Evolutionary conservation across 2,113 vertebrate genomes (phyloP).

Genomic region (Oceanites oceanicus): DNA sequence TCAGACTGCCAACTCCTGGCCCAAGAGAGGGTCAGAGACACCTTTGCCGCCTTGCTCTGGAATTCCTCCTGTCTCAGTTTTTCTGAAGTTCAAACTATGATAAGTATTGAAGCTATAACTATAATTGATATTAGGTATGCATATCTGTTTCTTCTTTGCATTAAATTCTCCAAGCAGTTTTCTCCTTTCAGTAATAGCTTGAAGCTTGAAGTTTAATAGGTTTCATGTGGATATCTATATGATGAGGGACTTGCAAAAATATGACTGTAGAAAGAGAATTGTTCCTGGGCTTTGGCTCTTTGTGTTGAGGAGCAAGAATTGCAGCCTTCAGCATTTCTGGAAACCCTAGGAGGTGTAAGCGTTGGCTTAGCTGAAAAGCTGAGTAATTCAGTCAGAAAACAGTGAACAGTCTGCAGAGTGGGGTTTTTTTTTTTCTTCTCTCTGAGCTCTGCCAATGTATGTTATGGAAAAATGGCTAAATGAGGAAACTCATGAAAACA

Average conservation of each 20-base stretch:
- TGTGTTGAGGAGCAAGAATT: conserved; percentile 1
- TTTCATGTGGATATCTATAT: background rate
- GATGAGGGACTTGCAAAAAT: background rate
- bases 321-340: conserved; percentile 52
- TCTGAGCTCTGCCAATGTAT: conserved; percentile 49
- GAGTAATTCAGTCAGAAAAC: conserved; percentile 58
- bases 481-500: conserved; percentile 61
- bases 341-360: conserved; percentile 22
- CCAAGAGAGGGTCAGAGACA: background rate
- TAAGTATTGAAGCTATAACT: background rate
- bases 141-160: background rate
- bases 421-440: rapidly evolving
- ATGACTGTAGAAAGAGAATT: background rate
- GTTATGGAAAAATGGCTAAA: conserved; percentile 63
- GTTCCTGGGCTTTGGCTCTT: background rate
- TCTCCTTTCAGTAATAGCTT: background rate
- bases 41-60: background rate
- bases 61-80: background rate
- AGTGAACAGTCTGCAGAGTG: conserved; percentile 34
- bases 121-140: background rate
- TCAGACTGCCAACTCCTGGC: background rate
- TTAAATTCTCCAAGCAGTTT: background rate
- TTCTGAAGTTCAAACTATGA: background rate
- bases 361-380: conserved; percentile 47
- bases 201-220: background rate